Evolutionary conservation across 1,140 invertebrate species (phyloP).

Genomic region (Brachionus asplanchnoidis): DNA sequence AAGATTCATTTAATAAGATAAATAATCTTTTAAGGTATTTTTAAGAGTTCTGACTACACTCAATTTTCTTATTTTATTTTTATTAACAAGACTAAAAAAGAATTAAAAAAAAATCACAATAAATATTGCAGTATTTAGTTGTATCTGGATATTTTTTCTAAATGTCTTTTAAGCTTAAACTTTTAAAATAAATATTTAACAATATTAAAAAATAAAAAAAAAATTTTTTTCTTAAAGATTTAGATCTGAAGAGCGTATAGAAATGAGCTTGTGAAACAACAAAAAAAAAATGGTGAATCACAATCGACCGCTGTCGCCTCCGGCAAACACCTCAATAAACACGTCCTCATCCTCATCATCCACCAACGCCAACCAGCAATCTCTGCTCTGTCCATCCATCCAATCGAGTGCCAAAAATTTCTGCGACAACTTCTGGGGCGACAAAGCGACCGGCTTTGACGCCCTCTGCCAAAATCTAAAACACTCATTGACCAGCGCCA

Average conservation of each 20-base stretch:
- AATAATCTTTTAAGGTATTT: too few relatives aligned
- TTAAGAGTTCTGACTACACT: too few relatives aligned
- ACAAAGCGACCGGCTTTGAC: conserved; percentile 17
- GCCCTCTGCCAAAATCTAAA: conserved; percentile 37
- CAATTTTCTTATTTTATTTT: too few relatives aligned
- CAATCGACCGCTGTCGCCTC: background rate
- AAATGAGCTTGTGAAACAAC: background rate
- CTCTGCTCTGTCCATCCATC: background rate
- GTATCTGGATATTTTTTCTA: too few relatives aligned
- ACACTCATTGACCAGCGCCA: background rate
- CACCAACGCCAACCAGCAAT: background rate
- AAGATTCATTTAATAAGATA: too few relatives aligned
- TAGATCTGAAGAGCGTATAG: background rate
- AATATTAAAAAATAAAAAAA: too few relatives aligned
- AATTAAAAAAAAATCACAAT: too few relatives aligned
- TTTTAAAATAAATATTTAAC: too few relatives aligned
- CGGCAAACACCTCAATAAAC: background rate
- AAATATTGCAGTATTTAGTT: too few relatives aligned
- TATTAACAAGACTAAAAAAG: too few relatives aligned
- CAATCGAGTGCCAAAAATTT: background rate
- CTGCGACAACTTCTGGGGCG: conserved; percentile 38
- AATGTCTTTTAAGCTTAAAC: too few relatives aligned
- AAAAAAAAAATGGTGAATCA: background rate
- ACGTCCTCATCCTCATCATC: background rate
- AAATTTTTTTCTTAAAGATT: background rate